Evolutionary conservation across 2,113 vertebrate species (phyloP).

Genomic region (Salvelinus fontinalis): DNA sequence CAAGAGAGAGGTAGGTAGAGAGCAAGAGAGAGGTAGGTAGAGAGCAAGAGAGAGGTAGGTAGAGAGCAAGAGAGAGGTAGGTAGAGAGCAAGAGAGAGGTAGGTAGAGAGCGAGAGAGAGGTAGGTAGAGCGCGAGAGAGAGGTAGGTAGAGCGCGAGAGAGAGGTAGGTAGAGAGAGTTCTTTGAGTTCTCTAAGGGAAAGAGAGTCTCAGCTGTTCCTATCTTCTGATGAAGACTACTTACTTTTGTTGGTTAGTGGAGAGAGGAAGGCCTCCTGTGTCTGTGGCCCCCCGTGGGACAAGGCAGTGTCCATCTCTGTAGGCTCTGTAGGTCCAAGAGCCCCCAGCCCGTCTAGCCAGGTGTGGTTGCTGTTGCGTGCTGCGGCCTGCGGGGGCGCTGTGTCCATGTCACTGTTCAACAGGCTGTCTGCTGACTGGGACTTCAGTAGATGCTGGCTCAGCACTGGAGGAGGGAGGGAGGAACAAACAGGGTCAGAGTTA

Average conservation of each 20-base stretch:
- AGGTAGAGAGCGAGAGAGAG: rapidly evolving
- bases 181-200: background rate
- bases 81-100: background rate
- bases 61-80: background rate
- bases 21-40: too few species aligned
- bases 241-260: conserved; percentile 88
- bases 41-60: background rate
- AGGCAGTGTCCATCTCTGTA: conserved; percentile 84
- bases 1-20: background rate
- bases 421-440: conserved; percentile 87
- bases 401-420: conserved; percentile 87
- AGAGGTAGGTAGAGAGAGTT: background rate
- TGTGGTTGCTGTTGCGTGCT: conserved; percentile 80
- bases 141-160: background rate
- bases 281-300: conserved; percentile 83
- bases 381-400: conserved; percentile 65
- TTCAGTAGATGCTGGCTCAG: conserved; percentile 86
- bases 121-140: background rate
- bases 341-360: conserved; percentile 84
- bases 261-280: conserved; percentile 94
- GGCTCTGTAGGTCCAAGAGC: conserved; percentile 63
- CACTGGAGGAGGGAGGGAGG: conserved; percentile 51
- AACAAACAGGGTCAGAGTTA: too few species aligned
- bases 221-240: background rate
- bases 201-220: background rate